Evolutionary conservation across 2,888 invertebrate species (phyloP).

Genomic region (Patella caerulea): DNA sequence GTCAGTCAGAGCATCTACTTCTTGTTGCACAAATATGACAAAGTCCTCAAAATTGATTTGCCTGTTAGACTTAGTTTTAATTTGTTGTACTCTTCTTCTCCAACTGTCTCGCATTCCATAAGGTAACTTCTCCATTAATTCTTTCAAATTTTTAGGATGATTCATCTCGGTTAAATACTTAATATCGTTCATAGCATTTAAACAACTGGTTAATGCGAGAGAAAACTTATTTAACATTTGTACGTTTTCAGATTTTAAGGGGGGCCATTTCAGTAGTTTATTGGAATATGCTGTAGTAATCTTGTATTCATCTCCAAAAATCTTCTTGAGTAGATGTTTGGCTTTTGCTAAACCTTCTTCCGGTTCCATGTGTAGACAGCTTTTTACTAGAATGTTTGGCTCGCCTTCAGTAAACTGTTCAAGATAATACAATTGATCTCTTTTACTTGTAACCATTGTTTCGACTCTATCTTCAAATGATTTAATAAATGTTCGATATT

Average conservation of each 20-base stretch:
- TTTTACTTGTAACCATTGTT: neutral
- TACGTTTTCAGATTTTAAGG: neutral
- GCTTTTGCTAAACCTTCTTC: neutral
- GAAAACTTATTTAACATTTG: neutral
- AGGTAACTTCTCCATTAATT: neutral
- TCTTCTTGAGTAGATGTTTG: neutral
- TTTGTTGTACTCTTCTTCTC: neutral
- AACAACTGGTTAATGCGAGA: neutral
- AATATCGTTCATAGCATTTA: slow-evolving; percentile 1
- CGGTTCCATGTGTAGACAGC: neutral
- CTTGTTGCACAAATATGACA: neutral
- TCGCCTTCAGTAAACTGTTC: neutral
- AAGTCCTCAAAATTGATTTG: neutral
- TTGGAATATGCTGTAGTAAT: neutral
- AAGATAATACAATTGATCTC: neutral
- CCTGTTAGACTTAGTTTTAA: neutral
- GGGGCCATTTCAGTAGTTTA: neutral
- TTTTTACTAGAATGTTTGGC: neutral
- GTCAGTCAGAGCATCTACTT: neutral
- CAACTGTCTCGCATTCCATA: neutral
- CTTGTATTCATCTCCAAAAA: neutral
- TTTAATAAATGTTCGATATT: no score
- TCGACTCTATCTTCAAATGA: neutral
- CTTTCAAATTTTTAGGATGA: neutral
- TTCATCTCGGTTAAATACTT: neutral